Base-by-base conservation (phyloP, 2,797 vertebrate species). In the Cossypha niveicapilla region DNA sequence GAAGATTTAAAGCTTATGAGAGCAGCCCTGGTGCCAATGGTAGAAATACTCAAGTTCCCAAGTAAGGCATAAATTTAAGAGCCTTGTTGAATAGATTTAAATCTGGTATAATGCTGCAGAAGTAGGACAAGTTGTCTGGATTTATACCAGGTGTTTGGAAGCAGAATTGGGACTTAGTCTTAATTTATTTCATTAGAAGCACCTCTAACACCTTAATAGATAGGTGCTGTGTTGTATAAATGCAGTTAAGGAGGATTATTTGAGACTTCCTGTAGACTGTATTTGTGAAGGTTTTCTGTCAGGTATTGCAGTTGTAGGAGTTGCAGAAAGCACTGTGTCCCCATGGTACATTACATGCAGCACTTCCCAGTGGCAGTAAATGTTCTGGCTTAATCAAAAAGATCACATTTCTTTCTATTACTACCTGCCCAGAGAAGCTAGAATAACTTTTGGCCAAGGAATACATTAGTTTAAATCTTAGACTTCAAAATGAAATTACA, bases 351-450 rank as follows among this genome's bases (percentile, higher is more conserved):
- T 92, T 94, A 89, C 51, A 63, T 61, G 81, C 80, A 71, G 88
- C 63, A 79, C 80, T 95, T 95, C 71, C 80, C 90, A 88, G 74
- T 74, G 93, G 92, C 95, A 96, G 61, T 94, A 96, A 95, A 93
- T 93, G 95, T 93, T 95, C 95, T 74, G 81, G 25, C 86, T 96
- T 96, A 95, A 96, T 95, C 93, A 95, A 94, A 96, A 96, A 96
- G 83, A 91, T 91, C 90, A 79, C 88, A 96, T 94, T 96, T 96
- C 95, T 96, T 94, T 87, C 93, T 91, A 87, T 96, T 94, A 94
- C 83, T 93, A 90, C 90, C 77, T 95, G 96, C 90, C 90, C 71
- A 32, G 92, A 95, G 93, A 96, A 96, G 53, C 77, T 95, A 61
- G 71, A 93, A 96, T 92, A 95, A 96, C 90, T 94, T 94, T 80